These are phyloP conservation scores for Hippopotamyrus pictus DNA, from an alignment of 2,797 vertebrate species.

Conservation along the genomic window DNA sequence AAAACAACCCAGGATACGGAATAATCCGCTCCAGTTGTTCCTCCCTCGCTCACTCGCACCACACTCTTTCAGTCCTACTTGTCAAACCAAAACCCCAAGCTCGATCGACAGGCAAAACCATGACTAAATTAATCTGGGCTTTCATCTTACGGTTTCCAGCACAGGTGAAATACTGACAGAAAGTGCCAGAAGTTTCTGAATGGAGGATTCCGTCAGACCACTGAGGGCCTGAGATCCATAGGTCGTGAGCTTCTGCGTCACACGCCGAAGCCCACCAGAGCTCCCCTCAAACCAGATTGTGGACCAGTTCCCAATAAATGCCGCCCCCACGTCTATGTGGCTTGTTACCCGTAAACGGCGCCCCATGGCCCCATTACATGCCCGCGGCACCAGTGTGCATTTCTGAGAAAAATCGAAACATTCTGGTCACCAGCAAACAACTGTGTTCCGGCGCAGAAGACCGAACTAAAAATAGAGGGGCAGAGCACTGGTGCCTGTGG, in stretches of 20 bases:
- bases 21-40: neutral
- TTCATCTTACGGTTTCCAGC: neutral
- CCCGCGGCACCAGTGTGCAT: neutral
- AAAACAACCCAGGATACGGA: neutral
- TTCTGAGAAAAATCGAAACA: neutral
- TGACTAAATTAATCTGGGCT: neutral
- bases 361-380: neutral
- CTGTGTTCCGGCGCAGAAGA: neutral
- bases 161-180: neutral
- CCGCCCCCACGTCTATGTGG: neutral
- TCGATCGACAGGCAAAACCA: neutral
- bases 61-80: neutral
- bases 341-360: neutral
- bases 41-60: neutral
- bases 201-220: neutral
- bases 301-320: neutral
- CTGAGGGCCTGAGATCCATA: neutral
- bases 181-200: neutral
- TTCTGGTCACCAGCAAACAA: constrained; percentile 2
- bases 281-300: neutral
- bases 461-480: neutral
- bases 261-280: neutral
- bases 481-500: neutral
- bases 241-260: neutral
- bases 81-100: neutral